A percentile compares a stretch with the other conserved stretches of the same genome.
phyloP scores from a whole-genome alignment of 2,797 vertebrate genomes.

The Sebastes paucispinis region DNA sequence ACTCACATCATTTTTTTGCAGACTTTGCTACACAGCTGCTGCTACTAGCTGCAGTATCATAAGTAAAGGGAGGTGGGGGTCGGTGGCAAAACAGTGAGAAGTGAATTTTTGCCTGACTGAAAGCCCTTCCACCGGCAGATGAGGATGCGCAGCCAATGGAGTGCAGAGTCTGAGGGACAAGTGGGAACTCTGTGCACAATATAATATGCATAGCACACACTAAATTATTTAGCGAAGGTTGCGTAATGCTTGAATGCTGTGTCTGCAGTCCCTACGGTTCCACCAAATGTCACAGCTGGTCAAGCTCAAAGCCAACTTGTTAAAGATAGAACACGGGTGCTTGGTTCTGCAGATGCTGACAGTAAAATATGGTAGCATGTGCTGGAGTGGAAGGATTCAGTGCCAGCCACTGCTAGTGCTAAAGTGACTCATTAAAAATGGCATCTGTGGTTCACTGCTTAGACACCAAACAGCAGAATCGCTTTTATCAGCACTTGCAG shows the following conservation, averaged over 20 bases:
- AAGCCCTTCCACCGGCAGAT: slow-evolving; percentile 11
- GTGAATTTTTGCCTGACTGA: slow-evolving; percentile 5
- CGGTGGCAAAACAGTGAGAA: neutral
- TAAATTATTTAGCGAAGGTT: slow-evolving; percentile 71
- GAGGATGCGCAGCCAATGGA: slow-evolving; percentile 26
- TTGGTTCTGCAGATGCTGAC: slow-evolving; percentile 35
- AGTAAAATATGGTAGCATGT: slow-evolving; percentile 10
- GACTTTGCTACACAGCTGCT: neutral
- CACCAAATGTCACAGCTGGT: slow-evolving; percentile 66
- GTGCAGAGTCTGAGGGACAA: slow-evolving; percentile 26
- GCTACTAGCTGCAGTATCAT: neutral
- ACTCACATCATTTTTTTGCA: neutral
- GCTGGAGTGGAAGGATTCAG: neutral
- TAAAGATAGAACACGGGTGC: slow-evolving; percentile 44
- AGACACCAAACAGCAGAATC: neutral
- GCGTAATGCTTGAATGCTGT: slow-evolving; percentile 51
- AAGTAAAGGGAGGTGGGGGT: neutral
- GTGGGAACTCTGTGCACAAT: slow-evolving; percentile 47
- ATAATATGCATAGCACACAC: slow-evolving; percentile 63
- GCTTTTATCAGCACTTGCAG: neutral
- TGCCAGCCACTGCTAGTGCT: neutral
- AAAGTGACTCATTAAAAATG: slow-evolving; percentile 21
- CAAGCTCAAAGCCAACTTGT: slow-evolving; percentile 59
- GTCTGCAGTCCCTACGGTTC: slow-evolving; percentile 50
- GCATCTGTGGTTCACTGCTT: slow-evolving; percentile 18